A percentile compares a stretch with the other conserved stretches of the same genome.
These are phyloP conservation scores for Andrena praecox DNA, from an alignment of 2,888 invertebrate species.

Conservation along the genomic window DNA sequence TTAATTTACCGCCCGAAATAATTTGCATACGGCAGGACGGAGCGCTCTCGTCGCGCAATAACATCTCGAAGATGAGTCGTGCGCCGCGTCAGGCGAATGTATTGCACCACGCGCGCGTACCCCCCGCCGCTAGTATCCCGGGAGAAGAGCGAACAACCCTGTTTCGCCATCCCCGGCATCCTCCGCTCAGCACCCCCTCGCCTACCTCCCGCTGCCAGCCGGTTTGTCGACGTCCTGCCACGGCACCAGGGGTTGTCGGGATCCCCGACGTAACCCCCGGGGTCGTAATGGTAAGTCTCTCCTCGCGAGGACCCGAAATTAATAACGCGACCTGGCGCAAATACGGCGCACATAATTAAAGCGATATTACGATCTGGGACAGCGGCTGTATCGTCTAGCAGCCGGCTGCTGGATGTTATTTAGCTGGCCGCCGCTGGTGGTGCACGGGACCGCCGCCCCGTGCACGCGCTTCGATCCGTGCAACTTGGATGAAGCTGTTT, in stretches of 20 bases:
- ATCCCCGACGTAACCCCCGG: conserved; percentile 67
- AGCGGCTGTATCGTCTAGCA: conserved; percentile 62
- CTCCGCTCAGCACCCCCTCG: background rate
- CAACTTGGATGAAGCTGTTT: conserved; percentile 17
- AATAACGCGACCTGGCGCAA: conserved; percentile 80
- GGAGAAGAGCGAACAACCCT: conserved; percentile 28
- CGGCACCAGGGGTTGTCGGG: conserved; percentile 49
- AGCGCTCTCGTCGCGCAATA: conserved; percentile 72
- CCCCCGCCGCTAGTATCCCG: conserved; percentile 17
- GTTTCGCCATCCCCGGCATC: conserved; percentile 25
- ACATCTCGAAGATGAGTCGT: conserved; percentile 81
- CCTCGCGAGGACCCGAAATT: conserved; percentile 77
- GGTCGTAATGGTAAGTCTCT: conserved; percentile 79
- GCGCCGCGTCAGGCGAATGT: conserved; percentile 68
- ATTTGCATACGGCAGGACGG: conserved; percentile 76
- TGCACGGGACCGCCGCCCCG: background rate
- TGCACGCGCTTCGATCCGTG: conserved; percentile 23
- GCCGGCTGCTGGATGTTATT: conserved; percentile 62
- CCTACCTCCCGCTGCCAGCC: background rate
- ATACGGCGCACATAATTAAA: conserved; percentile 81
- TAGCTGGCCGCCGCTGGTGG: conserved; percentile 32
- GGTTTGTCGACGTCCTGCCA: conserved; percentile 40
- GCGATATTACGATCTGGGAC: conserved; percentile 78
- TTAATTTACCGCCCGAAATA: conserved; percentile 82
- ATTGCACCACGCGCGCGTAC: conserved; percentile 57